These are phyloP conservation scores for Forficula auricularia DNA, from an alignment of 1,140 invertebrate genomes.

Conservation along the genomic window DNA sequence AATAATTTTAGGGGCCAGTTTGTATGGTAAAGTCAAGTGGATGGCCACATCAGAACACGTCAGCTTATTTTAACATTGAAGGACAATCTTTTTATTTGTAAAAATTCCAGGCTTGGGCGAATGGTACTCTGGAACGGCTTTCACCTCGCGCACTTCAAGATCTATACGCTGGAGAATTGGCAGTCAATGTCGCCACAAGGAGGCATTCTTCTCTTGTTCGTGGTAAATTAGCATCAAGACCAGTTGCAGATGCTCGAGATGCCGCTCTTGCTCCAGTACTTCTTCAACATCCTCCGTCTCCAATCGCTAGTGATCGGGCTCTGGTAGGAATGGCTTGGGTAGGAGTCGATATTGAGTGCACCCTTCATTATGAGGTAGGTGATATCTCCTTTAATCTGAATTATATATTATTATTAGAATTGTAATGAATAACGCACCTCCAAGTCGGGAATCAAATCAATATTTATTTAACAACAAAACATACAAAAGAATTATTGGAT, in stretches of 20 bases:
- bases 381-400: too few relatives aligned
- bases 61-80: too few relatives aligned
- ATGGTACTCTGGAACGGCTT: constrained; percentile 44
- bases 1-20: too few relatives aligned
- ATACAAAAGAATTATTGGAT: too few relatives aligned
- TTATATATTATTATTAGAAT: too few relatives aligned
- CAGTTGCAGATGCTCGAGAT: constrained; percentile 56
- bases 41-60: too few relatives aligned
- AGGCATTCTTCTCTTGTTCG: constrained; percentile 33
- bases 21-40: too few relatives aligned
- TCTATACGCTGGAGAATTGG: constrained; percentile 58
- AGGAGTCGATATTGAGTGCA: constrained; percentile 60
- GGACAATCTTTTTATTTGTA: too few relatives aligned
- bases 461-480: too few relatives aligned
- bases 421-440: too few relatives aligned
- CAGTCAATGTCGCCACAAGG: constrained; percentile 47
- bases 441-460: too few relatives aligned
- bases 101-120: constrained; percentile 32
- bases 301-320: constrained; percentile 20
- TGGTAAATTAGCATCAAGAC: constrained; percentile 43
- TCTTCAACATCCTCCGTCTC: constrained; percentile 28
- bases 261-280: constrained; percentile 40
- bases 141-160: constrained; percentile 54
- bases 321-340: constrained; percentile 64
- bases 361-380: constrained; percentile 62